phyloP scores from a whole-genome alignment of 2,113 vertebrate species.

The Galemys pyrenaicus region DNA sequence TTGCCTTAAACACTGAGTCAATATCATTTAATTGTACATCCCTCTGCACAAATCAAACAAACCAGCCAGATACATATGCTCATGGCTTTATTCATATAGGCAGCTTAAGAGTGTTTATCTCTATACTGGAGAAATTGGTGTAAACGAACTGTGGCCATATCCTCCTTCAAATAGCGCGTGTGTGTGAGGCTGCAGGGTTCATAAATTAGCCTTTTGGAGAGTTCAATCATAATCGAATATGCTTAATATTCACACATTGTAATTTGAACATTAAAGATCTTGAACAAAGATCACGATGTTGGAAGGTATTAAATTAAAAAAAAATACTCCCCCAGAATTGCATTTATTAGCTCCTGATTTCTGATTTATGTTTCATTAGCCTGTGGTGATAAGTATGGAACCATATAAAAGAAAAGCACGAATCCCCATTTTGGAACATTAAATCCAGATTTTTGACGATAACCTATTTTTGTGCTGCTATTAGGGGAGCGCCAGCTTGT shows the following conservation, averaged over 20 bases:
- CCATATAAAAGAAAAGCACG: constrained; percentile 49
- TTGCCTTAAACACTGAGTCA: constrained; percentile 62
- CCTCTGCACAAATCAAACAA: constrained; percentile 44
- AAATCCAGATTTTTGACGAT: constrained; percentile 74
- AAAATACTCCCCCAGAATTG: constrained; percentile 61
- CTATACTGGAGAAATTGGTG: neutral
- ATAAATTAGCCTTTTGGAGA: constrained; percentile 68
- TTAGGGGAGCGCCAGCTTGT: constrained; percentile 69
- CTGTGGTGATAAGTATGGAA: constrained; percentile 68
- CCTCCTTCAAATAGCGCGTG: neutral
- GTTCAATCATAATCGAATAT: constrained; percentile 58
- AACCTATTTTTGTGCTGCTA: constrained; percentile 78
- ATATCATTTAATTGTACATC: constrained; percentile 72
- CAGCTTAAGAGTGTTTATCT: constrained; percentile 51
- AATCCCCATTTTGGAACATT: constrained; percentile 75
- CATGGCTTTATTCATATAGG: neutral
- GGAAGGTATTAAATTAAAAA: constrained; percentile 67
- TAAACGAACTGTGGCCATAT: neutral
- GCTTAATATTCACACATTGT: constrained; percentile 71
- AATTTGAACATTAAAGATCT: constrained; percentile 72
- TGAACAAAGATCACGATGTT: constrained; percentile 75
- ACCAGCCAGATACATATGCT: constrained; percentile 28
- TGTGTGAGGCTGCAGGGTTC: neutral
- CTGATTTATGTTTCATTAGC: constrained; percentile 78
- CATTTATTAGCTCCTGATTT: constrained; percentile 70